Evolutionary conservation across 1,140 invertebrate genomes (phyloP).

Genomic region (Argopecten irradians): DNA sequence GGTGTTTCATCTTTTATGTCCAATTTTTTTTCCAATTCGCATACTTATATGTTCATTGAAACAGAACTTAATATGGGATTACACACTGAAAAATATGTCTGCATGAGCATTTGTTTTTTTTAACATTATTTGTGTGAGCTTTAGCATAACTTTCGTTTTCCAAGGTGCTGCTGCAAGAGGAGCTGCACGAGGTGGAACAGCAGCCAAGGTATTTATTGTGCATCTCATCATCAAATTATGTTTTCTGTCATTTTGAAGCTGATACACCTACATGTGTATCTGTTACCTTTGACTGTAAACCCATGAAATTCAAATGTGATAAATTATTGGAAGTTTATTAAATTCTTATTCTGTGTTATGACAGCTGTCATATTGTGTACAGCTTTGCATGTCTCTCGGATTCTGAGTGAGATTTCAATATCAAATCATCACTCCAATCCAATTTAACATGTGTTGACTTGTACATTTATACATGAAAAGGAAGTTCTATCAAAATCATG

Average conservation of each 20-base stretch:
- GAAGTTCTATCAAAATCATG: too few species aligned
- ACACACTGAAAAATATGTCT: neutral
- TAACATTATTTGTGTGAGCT: neutral
- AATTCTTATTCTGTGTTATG: neutral
- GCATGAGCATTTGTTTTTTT: neutral
- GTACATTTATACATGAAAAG: too few species aligned
- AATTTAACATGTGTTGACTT: too few species aligned
- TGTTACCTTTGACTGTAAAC: too few species aligned
- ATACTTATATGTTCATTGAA: too few species aligned
- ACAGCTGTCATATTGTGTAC: neutral
- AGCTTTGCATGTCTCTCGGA: neutral
- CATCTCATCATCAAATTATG: neutral
- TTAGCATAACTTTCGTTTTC: neutral
- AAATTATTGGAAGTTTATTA: neutral
- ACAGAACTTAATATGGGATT: too few species aligned
- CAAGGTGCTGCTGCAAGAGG: conserved; percentile 38
- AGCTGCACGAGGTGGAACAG: conserved; percentile 49
- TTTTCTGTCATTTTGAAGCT: too few species aligned
- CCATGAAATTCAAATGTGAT: neutral
- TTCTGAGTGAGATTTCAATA: too few species aligned
- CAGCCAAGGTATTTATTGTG: conserved; percentile 38
- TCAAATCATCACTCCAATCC: too few species aligned
- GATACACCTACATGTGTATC: neutral
- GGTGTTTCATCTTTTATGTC: too few species aligned
- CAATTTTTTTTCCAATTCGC: too few species aligned